These are phyloP conservation scores for Scrobipalpa atriplicella DNA, from an alignment of 2,888 invertebrate genomes.

Conservation along the genomic window DNA sequence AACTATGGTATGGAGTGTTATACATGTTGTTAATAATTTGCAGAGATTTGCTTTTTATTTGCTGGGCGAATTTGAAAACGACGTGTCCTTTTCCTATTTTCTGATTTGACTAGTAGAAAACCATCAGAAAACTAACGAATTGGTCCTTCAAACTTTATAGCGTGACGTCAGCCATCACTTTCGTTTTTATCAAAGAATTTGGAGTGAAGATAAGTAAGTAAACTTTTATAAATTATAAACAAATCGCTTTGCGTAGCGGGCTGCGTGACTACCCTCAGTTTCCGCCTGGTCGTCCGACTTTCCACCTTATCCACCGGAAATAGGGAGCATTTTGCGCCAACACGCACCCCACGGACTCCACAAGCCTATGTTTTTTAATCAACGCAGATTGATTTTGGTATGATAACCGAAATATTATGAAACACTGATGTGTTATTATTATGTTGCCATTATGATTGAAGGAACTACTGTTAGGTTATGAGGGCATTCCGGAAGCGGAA, in stretches of 20 bases:
- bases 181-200: background rate
- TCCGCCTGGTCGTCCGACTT: background rate
- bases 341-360: background rate
- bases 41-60: no score
- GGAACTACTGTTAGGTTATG: background rate
- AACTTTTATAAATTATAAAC: constrained; percentile 21
- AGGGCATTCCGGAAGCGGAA: background rate
- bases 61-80: no score
- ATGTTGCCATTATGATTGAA: constrained; percentile 4
- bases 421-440: background rate
- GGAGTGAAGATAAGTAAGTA: constrained; percentile 16
- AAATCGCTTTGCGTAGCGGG: constrained; percentile 13
- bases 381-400: constrained; percentile 18
- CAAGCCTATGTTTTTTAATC: constrained; percentile 22
- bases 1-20: no score
- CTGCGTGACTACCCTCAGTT: constrained; percentile 20
- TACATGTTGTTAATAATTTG: no score
- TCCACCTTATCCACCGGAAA: constrained; percentile 22
- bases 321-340: constrained; percentile 1
- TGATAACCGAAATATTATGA: constrained; percentile 12
- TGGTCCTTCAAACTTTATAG: background rate
- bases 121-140: background rate
- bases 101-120: no score
- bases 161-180: background rate
- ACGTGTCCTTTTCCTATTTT: no score